These are phyloP conservation scores for Archocentrus centrarchus DNA, from an alignment of 2,113 vertebrate genomes.

Conservation along the genomic window DNA sequence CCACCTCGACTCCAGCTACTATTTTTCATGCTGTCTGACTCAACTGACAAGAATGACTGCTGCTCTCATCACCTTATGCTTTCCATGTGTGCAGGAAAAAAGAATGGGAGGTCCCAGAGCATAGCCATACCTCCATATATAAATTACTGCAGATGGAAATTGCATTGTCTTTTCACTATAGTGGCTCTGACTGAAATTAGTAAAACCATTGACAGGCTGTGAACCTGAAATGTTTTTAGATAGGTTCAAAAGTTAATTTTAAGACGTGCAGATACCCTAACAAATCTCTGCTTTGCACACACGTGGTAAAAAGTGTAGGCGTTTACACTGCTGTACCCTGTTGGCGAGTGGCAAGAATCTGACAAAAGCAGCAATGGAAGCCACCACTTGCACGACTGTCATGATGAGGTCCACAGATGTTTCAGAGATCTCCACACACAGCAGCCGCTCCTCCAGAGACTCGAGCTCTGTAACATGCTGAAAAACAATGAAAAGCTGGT, in stretches of 20 bases:
- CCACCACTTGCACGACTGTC: constrained; percentile 15
- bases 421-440: constrained; percentile 31
- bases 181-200: background rate
- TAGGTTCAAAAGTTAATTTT: too few species aligned
- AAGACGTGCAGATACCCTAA: too few species aligned
- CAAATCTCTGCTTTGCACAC: too few species aligned
- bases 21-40: background rate
- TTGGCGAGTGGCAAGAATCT: constrained; percentile 61
- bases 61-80: too few species aligned
- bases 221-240: too few species aligned
- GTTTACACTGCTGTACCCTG: constrained; percentile 33
- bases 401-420: background rate
- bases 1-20: background rate
- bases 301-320: too few species aligned
- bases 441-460: constrained; percentile 41
- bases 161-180: background rate
- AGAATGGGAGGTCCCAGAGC: background rate
- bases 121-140: background rate
- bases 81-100: background rate
- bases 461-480: constrained; percentile 29
- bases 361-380: constrained; percentile 1
- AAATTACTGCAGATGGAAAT: background rate
- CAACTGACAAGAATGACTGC: too few species aligned
- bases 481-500: background rate
- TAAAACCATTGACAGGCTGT: background rate